A percentile compares a stretch with the other conserved stretches of the same genome.
phyloP scores from a whole-genome alignment of 2,797 vertebrate genomes.

The Myotis planiceps region DNA sequence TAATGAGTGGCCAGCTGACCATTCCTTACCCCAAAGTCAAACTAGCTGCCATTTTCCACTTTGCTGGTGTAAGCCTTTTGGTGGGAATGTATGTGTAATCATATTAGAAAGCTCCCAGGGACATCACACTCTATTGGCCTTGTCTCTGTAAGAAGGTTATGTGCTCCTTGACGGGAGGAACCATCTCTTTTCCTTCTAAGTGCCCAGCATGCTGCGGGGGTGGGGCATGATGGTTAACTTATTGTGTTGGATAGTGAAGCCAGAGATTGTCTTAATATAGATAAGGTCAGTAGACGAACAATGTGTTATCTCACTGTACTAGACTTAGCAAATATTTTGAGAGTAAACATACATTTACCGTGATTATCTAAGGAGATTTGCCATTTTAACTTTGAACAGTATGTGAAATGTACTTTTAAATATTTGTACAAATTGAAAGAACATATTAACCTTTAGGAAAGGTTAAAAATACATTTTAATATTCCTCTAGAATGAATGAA shows the following conservation, averaged over 20 bases:
- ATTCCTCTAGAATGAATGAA: background rate
- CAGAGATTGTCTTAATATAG: background rate
- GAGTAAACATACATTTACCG: background rate
- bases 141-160: background rate
- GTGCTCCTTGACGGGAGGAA: background rate
- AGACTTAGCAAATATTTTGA: background rate
- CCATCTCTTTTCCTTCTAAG: background rate
- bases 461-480: background rate
- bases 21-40: background rate
- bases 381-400: conserved; percentile 10
- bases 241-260: background rate
- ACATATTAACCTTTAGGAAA: background rate
- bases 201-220: background rate
- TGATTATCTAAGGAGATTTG: background rate
- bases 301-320: background rate
- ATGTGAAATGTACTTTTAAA: background rate
- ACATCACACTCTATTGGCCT: background rate
- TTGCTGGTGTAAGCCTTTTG: background rate
- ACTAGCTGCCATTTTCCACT: background rate
- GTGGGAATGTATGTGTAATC: background rate
- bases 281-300: background rate
- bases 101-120: background rate
- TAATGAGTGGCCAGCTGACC: background rate
- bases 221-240: background rate
- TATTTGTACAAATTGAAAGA: background rate